Base-by-base conservation (phyloP, 2,797 vertebrate genomes). In the Tarsius wallacei region DNA sequence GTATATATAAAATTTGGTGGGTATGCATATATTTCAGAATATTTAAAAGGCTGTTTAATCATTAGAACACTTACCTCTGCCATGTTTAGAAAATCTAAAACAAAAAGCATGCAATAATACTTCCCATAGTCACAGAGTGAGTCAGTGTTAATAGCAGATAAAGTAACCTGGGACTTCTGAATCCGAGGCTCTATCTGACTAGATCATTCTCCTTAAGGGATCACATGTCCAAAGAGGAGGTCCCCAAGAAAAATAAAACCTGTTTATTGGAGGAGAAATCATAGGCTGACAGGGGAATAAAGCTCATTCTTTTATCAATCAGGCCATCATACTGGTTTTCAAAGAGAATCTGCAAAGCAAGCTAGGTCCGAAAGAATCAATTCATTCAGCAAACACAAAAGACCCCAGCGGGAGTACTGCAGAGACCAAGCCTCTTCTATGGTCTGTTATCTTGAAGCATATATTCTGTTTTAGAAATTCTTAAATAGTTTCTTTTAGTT, bases 161-260 rank as follows among this genome's bases (percentile, higher is more conserved):
- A 77, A 94, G 71, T 36, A 80, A 94, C 49, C 66, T 80, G 55
- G 55, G 66, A 92, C 77, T 93, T 78, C 61, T 82, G 61, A 95
- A 93, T 85, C 90, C 42, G 88, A 94, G 33, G 17, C 28, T 96
- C 36, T 74, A 82, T 59, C 33, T 90, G 68, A 85, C 28, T 51
- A 93, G 9, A 70, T 81, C 61, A 55, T 49, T 91, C 15, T 93
- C 36, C 66, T 93, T 94, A 90, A 85, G 13, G 26, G 51, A 77
- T 83, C 53, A 82, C 3, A 84, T 80, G 83, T n/a, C 28, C 59
- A 93, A 73, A 87, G n/a, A 86, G 26, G 16, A 84, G 31, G 49
- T 57, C 28, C 70, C 51, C 74, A 66, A 86, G 26, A 86, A 91
- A 97, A 96, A 96, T 19, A 95, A 96, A 97, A 84, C 63, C 26